These are phyloP conservation scores for Ciconia nigra DNA, from an alignment of 2,797 vertebrate species.

Conservation along the genomic window DNA sequence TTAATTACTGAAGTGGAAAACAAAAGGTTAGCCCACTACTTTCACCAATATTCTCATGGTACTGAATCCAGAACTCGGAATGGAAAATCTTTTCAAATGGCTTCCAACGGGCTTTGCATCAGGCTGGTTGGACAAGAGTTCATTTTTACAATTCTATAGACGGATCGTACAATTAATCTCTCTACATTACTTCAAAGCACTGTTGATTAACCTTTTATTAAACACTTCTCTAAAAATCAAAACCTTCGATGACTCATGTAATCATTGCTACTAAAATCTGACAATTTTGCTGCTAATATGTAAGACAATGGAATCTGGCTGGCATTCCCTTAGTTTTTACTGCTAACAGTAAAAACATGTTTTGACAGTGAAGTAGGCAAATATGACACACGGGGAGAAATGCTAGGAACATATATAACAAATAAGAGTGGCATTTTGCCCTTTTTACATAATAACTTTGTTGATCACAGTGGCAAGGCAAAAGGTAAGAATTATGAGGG, in stretches of 20 bases:
- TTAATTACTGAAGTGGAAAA: constrained; percentile 16
- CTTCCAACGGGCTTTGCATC: neutral
- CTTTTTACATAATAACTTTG: neutral
- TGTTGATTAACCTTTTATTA: neutral
- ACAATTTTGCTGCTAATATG: neutral
- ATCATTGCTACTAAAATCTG: neutral
- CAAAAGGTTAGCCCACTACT: neutral
- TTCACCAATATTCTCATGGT: neutral
- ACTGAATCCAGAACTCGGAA: neutral
- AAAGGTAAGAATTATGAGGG: neutral
- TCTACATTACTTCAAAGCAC: neutral
- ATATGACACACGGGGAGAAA: neutral
- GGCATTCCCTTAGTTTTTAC: neutral
- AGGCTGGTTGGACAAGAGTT: neutral
- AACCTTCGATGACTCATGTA: neutral
- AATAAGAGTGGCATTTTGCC: neutral
- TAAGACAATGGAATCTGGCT: neutral
- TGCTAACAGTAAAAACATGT: neutral
- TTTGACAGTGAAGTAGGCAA: neutral
- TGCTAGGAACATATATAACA: neutral
- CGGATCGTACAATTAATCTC: neutral
- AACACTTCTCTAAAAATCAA: neutral
- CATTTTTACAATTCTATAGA: neutral
- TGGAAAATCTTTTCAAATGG: neutral
- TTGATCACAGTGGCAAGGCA: fast-evolving